Evolutionary conservation across 2,113 vertebrate genomes (phyloP), one percentile per base, ranked within the genome.

Genomic region (Motacilla tschutschensis): DNA sequence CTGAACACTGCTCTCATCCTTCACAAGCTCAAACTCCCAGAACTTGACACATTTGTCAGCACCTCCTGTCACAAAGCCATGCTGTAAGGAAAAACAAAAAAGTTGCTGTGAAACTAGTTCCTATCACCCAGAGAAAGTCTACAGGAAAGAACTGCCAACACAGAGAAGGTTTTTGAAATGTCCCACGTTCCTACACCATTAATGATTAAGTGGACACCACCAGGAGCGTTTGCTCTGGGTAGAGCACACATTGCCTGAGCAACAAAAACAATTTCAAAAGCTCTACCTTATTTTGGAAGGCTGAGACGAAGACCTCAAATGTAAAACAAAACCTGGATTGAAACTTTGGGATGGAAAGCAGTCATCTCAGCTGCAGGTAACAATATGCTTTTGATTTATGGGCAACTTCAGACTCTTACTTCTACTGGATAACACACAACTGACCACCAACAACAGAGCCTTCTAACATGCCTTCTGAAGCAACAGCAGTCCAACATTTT

Each of bases 1-100:
- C 62, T 98, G 98, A n/a, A 77, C 59, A 4, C 93, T 97, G 28
- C 74, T 95, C 64, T 97, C 73, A 82, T 98, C 98, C 85, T 98
- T 99, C 69, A 99, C 97, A 83, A 99, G 96, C 88, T 99, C 99
- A 96, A 99, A 99, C 59, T 99, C 99, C 99, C 99, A 99, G 95
- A 99, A 99, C 88, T 98, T 99, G 90, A 99, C 98, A 2, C 96
- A 96, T 94, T 99, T 99, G 96, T 99, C 99, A 55, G 98, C 98
- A 72, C 98, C 97, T 66, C 99, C 99, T 16, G 99, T 98, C 87
- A 98, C 96, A 92, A 99, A 98, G 55, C 99, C 98, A 67, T 96
- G 97, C 99, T 99, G 82, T 57, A 95, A 66, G 35, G n/a, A 7
- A 96, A 91, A 80, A 59, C 14, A 51, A 26, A 29, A 63, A 44